These are phyloP conservation scores for Chymomyza amoena DNA, from an alignment of 2,888 invertebrate genomes.

Conservation along the genomic window DNA sequence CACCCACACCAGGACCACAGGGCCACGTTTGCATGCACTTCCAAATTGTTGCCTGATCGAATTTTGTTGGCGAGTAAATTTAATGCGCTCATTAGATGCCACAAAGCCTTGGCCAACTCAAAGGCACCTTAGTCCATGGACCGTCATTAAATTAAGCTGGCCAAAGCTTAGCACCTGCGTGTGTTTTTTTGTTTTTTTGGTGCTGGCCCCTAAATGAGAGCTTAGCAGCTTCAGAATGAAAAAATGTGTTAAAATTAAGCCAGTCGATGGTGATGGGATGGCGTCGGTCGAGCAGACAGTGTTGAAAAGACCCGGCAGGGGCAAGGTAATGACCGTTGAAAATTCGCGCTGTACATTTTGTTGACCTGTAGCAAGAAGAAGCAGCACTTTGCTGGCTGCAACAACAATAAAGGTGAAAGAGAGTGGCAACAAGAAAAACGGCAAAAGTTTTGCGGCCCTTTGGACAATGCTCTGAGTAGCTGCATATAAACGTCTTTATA, in stretches of 20 bases:
- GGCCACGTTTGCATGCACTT: neutral
- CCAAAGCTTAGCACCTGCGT: neutral
- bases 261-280: neutral
- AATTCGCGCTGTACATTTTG: neutral
- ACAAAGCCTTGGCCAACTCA: neutral
- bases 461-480: neutral
- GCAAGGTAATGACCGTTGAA: neutral
- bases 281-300: neutral
- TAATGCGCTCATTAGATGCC: neutral
- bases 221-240: neutral
- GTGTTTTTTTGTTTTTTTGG: neutral
- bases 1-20: too few relatives aligned
- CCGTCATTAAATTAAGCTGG: neutral
- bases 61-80: neutral
- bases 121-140: neutral
- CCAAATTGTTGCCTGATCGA: neutral
- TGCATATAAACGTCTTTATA: neutral
- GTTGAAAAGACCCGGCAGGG: neutral
- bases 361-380: neutral
- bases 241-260: neutral
- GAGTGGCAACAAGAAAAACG: neutral
- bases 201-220: neutral
- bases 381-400: too few relatives aligned
- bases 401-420: too few relatives aligned
- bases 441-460: neutral